Conservation (phyloP, 2,888 invertebrate genomes). For the Stenichneumon culpator region DNA sequence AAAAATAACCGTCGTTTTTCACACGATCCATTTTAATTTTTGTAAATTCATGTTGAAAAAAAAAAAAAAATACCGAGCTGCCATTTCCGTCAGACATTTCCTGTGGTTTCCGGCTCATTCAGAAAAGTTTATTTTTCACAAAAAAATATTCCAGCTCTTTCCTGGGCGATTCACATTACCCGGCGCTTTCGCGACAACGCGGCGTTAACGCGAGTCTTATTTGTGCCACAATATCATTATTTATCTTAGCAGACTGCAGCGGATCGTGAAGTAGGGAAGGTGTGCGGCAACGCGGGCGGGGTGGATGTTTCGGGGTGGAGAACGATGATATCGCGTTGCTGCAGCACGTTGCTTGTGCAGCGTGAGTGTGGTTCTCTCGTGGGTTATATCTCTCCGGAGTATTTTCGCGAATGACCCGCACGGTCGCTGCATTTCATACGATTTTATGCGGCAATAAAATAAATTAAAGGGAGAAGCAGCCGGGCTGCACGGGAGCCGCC, state of each 20-base stretch:
- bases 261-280: constrained; percentile 1
- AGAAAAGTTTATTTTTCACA: too few species aligned
- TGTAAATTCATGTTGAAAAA: background rate
- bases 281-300: constrained; percentile 18
- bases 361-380: background rate
- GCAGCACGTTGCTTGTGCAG: constrained; percentile 24
- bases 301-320: constrained; percentile 30
- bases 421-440: constrained; percentile 62
- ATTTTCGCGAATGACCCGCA: constrained; percentile 46
- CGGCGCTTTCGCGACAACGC: too few species aligned
- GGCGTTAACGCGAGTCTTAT: background rate
- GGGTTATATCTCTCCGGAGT: constrained; percentile 28
- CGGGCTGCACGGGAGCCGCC: background rate
- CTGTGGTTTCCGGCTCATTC: too few species aligned
- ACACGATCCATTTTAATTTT: background rate
- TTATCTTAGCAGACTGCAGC: constrained; percentile 9
- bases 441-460: constrained; percentile 72
- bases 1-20: background rate
- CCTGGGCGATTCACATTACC: too few species aligned
- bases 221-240: background rate
- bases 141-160: too few species aligned
- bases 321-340: constrained; percentile 35
- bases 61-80: too few species aligned
- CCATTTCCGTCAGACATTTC: too few species aligned
- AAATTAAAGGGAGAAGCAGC: constrained; percentile 67